Evolutionary conservation across 2,888 invertebrate genomes (phyloP).

Genomic region (Vannuccia rotundouncinata): DNA sequence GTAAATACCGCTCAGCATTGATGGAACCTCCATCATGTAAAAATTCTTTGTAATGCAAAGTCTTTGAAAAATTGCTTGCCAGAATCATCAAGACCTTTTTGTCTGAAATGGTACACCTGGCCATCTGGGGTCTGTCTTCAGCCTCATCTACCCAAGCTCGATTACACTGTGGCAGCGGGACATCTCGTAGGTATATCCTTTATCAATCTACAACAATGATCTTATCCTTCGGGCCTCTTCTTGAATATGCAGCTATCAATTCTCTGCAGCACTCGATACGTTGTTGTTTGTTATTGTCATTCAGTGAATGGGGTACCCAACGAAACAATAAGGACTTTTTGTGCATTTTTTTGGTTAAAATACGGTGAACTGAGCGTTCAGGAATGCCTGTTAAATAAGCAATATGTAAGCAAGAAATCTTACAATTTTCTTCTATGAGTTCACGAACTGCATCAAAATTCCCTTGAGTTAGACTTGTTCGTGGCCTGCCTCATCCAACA

Average conservation of each 20-base stretch:
- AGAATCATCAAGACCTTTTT: slow-evolving; percentile 25
- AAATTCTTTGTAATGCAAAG: slow-evolving; percentile 3
- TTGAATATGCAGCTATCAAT: slow-evolving; percentile 14
- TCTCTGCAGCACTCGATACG: slow-evolving; percentile 23
- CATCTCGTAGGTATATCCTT: slow-evolving; percentile 17
- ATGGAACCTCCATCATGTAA: slow-evolving; percentile 1
- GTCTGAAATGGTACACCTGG: slow-evolving; percentile 7
- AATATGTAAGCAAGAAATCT: slow-evolving; percentile 23
- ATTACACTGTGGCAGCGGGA: slow-evolving; percentile 22
- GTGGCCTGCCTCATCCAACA: slow-evolving; percentile 23
- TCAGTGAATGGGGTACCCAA: slow-evolving; percentile 26
- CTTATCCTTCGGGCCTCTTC: slow-evolving; percentile 9
- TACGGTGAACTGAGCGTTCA: slow-evolving; percentile 18
- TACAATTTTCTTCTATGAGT: slow-evolving; percentile 19
- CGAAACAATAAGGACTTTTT: slow-evolving; percentile 9
- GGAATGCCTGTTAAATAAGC: slow-evolving; percentile 11
- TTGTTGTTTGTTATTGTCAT: slow-evolving; percentile 18
- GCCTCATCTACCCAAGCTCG: slow-evolving; percentile 22
- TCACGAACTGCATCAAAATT: slow-evolving; percentile 19
- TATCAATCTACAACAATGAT: neutral
- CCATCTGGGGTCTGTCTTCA: slow-evolving; percentile 12
- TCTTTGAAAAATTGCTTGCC: slow-evolving; percentile 24
- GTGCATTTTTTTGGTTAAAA: slow-evolving; percentile 20
- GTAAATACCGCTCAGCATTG: slow-evolving; percentile 24
- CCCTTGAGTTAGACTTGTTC: slow-evolving; percentile 18